Conservation (phyloP, 2,888 invertebrate genomes). For the Eristalis arbustorum region DNA sequence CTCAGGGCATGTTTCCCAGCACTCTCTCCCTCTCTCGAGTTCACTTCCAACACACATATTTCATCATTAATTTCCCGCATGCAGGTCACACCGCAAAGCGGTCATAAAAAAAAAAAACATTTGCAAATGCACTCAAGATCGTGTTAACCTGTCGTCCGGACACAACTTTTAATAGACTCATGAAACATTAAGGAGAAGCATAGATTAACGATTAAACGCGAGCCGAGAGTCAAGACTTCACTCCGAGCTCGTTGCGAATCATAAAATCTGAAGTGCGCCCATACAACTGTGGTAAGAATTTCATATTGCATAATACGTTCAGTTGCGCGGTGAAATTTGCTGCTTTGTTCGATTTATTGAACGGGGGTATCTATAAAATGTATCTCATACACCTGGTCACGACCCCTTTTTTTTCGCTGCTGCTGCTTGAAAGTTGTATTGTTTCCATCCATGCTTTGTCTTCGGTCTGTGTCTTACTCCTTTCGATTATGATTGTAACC, state of each 20-base stretch:
- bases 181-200: neutral
- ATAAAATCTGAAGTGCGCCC: slow-evolving; percentile 20
- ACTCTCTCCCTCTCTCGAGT: too few relatives aligned
- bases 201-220: slow-evolving; percentile 20
- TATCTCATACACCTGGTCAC: slow-evolving; percentile 69
- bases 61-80: neutral
- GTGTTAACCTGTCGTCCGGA: slow-evolving; percentile 21
- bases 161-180: slow-evolving; percentile 14
- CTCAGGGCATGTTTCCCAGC: too few relatives aligned
- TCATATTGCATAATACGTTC: slow-evolving; percentile 47
- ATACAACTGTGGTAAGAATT: slow-evolving; percentile 26
- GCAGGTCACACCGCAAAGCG: neutral
- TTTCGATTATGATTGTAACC: slow-evolving; percentile 63
- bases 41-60: neutral
- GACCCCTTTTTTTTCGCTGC: slow-evolving; percentile 48
- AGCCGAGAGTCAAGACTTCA: neutral
- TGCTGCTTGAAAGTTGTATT: slow-evolving; percentile 9
- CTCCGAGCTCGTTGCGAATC: neutral
- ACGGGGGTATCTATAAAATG: slow-evolving; percentile 48
- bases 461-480: slow-evolving; percentile 1
- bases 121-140: neutral
- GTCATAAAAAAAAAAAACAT: neutral
- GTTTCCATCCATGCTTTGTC: neutral
- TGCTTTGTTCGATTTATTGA: slow-evolving; percentile 53
- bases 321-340: slow-evolving; percentile 28